Evolutionary conservation across 2,797 vertebrate genomes (phyloP).

Genomic region (Babyrousa celebensis): DNA sequence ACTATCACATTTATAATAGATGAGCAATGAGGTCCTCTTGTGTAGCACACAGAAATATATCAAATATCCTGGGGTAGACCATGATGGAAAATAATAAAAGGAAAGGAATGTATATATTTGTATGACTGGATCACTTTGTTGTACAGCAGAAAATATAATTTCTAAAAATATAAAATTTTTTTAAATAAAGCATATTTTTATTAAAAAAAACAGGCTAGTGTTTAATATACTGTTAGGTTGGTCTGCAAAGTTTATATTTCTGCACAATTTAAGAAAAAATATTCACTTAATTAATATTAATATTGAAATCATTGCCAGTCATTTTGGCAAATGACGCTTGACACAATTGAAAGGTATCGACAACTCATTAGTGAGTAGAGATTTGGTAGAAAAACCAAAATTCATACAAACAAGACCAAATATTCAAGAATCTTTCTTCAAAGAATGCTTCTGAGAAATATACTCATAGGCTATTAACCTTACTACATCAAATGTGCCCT

Average conservation of each 20-base stretch:
- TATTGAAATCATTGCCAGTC: constrained; percentile 77
- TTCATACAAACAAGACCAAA: constrained; percentile 68
- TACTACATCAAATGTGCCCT: neutral
- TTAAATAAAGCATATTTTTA: constrained; percentile 41
- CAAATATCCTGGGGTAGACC: too few species aligned
- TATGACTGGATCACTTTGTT: too few species aligned
- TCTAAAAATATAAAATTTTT: neutral
- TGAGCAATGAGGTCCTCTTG: too few species aligned
- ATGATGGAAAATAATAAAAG: too few species aligned
- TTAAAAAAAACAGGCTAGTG: constrained; percentile 51
- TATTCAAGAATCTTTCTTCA: constrained; percentile 29
- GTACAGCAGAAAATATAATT: too few species aligned
- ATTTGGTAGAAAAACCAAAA: constrained; percentile 80
- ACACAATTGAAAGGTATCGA: constrained; percentile 50
- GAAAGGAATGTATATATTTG: too few species aligned
- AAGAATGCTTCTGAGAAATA: neutral
- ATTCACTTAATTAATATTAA: constrained; percentile 66
- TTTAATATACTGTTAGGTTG: constrained; percentile 73
- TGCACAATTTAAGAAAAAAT: constrained; percentile 66
- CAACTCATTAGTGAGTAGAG: constrained; percentile 75
- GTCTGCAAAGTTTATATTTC: constrained; percentile 70
- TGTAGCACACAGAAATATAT: too few species aligned
- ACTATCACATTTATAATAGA: too few species aligned
- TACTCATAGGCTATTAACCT: neutral
- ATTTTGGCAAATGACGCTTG: constrained; percentile 79